Base-by-base conservation (phyloP, 2,797 vertebrate genomes). In the Melanogrammus aeglefinus region DNA sequence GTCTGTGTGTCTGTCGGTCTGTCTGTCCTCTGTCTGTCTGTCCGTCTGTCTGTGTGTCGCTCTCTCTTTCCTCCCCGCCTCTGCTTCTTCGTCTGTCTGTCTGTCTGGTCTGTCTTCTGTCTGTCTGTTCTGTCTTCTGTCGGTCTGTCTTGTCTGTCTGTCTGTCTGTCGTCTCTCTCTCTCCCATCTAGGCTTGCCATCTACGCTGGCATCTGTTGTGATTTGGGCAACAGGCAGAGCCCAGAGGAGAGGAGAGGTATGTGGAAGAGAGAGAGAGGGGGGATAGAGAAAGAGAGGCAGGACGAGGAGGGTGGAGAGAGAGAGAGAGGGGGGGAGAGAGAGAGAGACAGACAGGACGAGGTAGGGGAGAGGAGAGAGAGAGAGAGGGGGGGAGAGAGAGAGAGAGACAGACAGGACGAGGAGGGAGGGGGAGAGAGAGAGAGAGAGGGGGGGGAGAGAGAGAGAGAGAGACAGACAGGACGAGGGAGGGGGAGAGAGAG, bases 151-250 rank as follows among this genome's bases (percentile, higher is more conserved):
- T n/a, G n/a, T n/a, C n/a, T n/a, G n/a, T n/a, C n/a, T n/a, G n/a
- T n/a, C n/a, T n/a, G n/a, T n/a, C n/a, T n/a, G n/a, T n/a, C n/a
- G n/a, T n/a, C n/a, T n/a, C n/a, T n/a, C n/a, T n/a, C n/a, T n/a
- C n/a, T n/a, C n/a, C n/a, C n/a, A n/a, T 75, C 76, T 78, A 85
- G 87, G 85, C 91, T 93, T 91, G 91, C 93, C 94, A 94, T 94
- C 94, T 95, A 94, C n/a, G n/a, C n/a, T n/a, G n/a, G n/a, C n/a
- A n/a, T n/a, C n/a, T n/a, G 89, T 90, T 93, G 92, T 93, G 93
- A 96, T 94, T 94, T 94, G 92, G 91, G 82, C 88, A 84, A n/a
- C 88, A 90, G 77, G 71, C 16, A n/a, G 33, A 10, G 33, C n/a
- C 6, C 66, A 73, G 72, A 84, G 80, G 18, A n/a, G 8, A n/a